phyloP scores from a whole-genome alignment of 1,140 invertebrate genomes.

The Drosophila carrolli region DNA sequence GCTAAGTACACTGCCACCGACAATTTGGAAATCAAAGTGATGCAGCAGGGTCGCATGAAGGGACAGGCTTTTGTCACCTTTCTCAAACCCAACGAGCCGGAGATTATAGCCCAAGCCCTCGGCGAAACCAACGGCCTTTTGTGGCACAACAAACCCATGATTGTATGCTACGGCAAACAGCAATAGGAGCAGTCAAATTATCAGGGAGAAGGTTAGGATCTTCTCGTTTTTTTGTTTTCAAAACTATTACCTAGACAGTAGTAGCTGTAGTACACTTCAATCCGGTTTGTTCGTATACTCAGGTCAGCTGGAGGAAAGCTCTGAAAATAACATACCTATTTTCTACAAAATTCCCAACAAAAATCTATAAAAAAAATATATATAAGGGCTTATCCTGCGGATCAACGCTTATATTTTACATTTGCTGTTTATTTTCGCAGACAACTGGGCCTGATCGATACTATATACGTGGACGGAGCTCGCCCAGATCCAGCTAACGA shows the following conservation, averaged over 20 bases:
- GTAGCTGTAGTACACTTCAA: slow-evolving; percentile 25
- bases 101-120: slow-evolving; percentile 89
- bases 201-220: slow-evolving; percentile 10
- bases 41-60: slow-evolving; percentile 98
- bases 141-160: slow-evolving; percentile 87
- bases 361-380: not conserved
- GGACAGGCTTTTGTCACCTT: slow-evolving; percentile 94
- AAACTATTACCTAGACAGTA: slow-evolving; percentile 3
- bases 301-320: slow-evolving; percentile 13
- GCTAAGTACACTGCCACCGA: slow-evolving; percentile 87
- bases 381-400: not conserved
- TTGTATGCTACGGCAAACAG: slow-evolving; percentile 91
- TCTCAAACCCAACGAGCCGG: slow-evolving; percentile 34
- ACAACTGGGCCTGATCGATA: slow-evolving; percentile 83
- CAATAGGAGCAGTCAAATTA: slow-evolving; percentile 10
- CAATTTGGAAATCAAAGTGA: slow-evolving; percentile 88
- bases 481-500: slow-evolving; percentile 54
- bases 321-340: slow-evolving; percentile 36
- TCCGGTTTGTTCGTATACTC: slow-evolving; percentile 3
- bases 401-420: slow-evolving; percentile 1
- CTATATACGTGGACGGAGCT: slow-evolving; percentile 78
- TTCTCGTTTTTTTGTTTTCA: not conserved
- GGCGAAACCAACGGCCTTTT: slow-evolving; percentile 96
- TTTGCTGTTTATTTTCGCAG: slow-evolving; percentile 54
- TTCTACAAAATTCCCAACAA: slow-evolving; percentile 41